Percentiles rank a stretch among this genome's conserved stretches.
phyloP scores from a whole-genome alignment of 2,888 invertebrate genomes.

The Julus scandinavius region DNA sequence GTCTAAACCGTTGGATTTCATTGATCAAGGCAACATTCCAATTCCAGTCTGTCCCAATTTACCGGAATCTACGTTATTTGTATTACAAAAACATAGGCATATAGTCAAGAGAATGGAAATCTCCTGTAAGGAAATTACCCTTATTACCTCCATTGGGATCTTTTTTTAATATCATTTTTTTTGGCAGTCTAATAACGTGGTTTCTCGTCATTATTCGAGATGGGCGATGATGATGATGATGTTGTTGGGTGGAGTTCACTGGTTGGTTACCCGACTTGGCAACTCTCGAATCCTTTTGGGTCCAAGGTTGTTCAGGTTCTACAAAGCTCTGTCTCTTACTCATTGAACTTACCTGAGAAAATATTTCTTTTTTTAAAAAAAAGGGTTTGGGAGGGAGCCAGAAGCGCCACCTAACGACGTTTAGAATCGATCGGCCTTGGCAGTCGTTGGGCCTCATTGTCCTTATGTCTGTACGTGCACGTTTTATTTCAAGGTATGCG shows the following conservation, averaged over 20 bases:
- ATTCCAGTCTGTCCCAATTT: too few species aligned
- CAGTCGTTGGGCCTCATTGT: background rate
- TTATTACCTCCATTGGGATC: background rate
- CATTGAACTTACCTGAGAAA: background rate
- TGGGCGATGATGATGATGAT: background rate
- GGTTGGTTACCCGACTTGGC: background rate
- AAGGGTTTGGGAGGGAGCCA: slow-evolving; percentile 22
- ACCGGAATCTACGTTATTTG: too few species aligned
- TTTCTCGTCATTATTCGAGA: slow-evolving; percentile 5
- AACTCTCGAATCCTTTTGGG: slow-evolving; percentile 25
- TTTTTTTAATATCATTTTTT: background rate
- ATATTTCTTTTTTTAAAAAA: background rate
- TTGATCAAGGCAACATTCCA: too few species aligned
- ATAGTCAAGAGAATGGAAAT: too few species aligned
- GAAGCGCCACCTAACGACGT: background rate
- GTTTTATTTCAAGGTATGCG: too few species aligned
- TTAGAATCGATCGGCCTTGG: slow-evolving; percentile 20
- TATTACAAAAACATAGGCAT: too few species aligned
- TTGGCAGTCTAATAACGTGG: background rate
- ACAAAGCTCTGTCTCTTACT: background rate
- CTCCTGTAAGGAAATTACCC: background rate
- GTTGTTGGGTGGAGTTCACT: background rate
- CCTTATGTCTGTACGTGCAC: too few species aligned
- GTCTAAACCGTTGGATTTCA: too few species aligned
- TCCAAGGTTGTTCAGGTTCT: slow-evolving; percentile 22